These are phyloP conservation scores for Iselma pallidipennis DNA, from an alignment of 2,888 invertebrate species.

Conservation along the genomic window DNA sequence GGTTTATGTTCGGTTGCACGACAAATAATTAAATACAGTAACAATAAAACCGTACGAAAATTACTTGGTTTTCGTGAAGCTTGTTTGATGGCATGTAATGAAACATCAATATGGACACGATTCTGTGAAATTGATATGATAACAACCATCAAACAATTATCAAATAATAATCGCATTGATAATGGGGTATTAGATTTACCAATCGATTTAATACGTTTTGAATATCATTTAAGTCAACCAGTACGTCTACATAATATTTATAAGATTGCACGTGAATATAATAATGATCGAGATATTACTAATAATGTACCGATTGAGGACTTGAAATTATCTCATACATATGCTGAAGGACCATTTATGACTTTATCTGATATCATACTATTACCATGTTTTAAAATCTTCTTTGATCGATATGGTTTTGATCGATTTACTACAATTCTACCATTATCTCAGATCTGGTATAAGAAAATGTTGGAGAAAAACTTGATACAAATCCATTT, in stretches of 20 bases:
- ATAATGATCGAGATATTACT: conserved; percentile 50
- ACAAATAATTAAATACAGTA: conserved; percentile 60
- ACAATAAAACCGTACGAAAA: conserved; percentile 47
- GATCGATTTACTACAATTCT: conserved; percentile 50
- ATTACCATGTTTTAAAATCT: conserved; percentile 69
- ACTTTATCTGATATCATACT: conserved; percentile 84
- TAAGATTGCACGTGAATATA: conserved; percentile 68
- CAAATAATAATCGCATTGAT: conserved; percentile 35
- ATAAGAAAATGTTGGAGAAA: conserved; percentile 50
- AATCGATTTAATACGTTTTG: conserved; percentile 74
- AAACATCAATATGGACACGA: conserved; percentile 86
- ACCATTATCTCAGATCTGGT: conserved; percentile 70
- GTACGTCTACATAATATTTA: conserved; percentile 84
- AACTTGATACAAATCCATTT: conserved; percentile 27
- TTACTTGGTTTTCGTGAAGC: conserved; percentile 79
- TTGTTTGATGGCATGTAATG: conserved; percentile 81
- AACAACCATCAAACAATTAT: conserved; percentile 60
- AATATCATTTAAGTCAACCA: conserved; percentile 82
- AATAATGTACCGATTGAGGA: conserved; percentile 58
- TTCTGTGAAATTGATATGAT: conserved; percentile 88
- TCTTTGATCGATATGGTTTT: conserved; percentile 56
- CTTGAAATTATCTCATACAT: conserved; percentile 68
- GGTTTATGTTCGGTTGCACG: conserved; percentile 77
- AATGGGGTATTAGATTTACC: conserved; percentile 60
- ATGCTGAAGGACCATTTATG: conserved; percentile 80